These are phyloP conservation scores for Bombus impatiens DNA, from an alignment of 1,140 invertebrate genomes.

Conservation along the genomic window DNA sequence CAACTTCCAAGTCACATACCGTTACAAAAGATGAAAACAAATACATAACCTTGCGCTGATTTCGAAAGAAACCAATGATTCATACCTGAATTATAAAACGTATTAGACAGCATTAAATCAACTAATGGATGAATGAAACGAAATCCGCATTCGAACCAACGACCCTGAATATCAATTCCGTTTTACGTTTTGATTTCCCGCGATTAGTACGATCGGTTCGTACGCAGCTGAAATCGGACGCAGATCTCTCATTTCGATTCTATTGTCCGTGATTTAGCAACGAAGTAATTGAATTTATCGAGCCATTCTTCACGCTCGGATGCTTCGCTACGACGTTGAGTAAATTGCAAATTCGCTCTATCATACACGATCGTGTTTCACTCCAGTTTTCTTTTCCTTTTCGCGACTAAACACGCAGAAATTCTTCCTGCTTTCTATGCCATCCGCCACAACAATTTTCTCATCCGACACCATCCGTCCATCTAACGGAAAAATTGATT, in stretches of 20 bases:
- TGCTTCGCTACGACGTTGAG: background rate
- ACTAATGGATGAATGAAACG: too few relatives aligned
- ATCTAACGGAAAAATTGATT: background rate
- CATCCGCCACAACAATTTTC: background rate
- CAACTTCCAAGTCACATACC: too few relatives aligned
- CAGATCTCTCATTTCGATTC: background rate
- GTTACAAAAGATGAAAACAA: too few relatives aligned
- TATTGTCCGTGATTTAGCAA: conserved; percentile 21
- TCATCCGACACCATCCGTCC: background rate
- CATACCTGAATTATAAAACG: too few relatives aligned
- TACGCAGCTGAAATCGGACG: background rate
- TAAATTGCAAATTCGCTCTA: conserved; percentile 15
- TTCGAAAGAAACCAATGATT: too few relatives aligned
- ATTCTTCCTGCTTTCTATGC: conserved; percentile 38
- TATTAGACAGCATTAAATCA: too few relatives aligned
- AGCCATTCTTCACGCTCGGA: conserved; percentile 32
- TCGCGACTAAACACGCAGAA: background rate
- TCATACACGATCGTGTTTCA: conserved; percentile 28
- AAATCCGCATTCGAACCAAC: background rate
- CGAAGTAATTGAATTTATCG: conserved; percentile 33
- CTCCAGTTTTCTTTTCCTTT: conserved; percentile 17
- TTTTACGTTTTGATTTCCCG: background rate
- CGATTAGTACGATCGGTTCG: background rate
- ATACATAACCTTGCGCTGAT: too few relatives aligned
- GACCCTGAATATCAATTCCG: background rate